phyloP scores from a whole-genome alignment of 2,113 vertebrate species.

The Datnioides undecimradiatus region DNA sequence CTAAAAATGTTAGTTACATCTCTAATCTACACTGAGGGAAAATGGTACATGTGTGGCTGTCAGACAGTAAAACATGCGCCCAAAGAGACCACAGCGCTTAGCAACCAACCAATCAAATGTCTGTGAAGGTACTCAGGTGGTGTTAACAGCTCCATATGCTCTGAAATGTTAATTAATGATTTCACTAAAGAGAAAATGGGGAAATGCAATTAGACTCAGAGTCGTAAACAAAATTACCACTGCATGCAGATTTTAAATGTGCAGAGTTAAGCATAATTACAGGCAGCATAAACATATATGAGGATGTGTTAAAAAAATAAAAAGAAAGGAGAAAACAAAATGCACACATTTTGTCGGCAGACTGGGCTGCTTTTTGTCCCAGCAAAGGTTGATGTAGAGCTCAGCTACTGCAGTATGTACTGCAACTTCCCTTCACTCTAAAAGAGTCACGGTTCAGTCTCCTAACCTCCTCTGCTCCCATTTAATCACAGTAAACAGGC shows the following conservation, averaged over 20 bases:
- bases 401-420: conserved; percentile 23
- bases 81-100: neutral
- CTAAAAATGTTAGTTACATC: neutral
- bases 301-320: neutral
- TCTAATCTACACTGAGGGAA: neutral
- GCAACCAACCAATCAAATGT: neutral
- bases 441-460: conserved; percentile 39
- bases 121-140: neutral
- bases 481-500: conserved; percentile 73
- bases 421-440: conserved; percentile 44
- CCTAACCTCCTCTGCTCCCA: conserved; percentile 49
- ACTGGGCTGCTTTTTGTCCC: neutral
- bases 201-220: neutral
- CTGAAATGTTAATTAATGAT: conserved; percentile 28
- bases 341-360: neutral
- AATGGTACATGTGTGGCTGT: neutral
- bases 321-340: neutral
- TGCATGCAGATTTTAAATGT: neutral
- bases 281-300: neutral
- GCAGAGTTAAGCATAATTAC: neutral
- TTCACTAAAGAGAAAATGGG: conserved; percentile 20
- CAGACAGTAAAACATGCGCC: neutral
- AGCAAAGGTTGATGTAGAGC: neutral
- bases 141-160: conserved; percentile 3
- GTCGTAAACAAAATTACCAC: neutral